These are phyloP conservation scores for Perizoma flavofasciatum DNA, from an alignment of 2,888 invertebrate genomes.

Conservation along the genomic window DNA sequence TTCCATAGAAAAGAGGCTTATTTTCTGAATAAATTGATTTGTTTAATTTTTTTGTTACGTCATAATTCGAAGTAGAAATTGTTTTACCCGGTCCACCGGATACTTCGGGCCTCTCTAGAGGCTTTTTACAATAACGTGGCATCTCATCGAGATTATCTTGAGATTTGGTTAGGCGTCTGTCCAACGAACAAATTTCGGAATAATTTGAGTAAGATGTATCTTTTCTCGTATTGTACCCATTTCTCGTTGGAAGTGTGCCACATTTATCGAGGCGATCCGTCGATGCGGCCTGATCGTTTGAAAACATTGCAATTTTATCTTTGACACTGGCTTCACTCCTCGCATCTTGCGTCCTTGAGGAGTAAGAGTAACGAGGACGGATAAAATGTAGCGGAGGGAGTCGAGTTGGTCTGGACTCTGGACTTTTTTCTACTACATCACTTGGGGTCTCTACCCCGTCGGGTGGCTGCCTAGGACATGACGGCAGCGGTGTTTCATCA, in stretches of 20 bases:
- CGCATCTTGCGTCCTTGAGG: conserved; percentile 88
- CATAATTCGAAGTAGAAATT: conserved; percentile 51
- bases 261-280: conserved; percentile 73
- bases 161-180: conserved; percentile 76
- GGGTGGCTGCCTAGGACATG: conserved; percentile 89
- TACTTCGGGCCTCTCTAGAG: conserved; percentile 72
- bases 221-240: conserved; percentile 60
- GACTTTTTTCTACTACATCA: conserved; percentile 85
- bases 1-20: conserved; percentile 76
- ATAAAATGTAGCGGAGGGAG: conserved; percentile 59
- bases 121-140: conserved; percentile 66
- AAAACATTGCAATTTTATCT: conserved; percentile 95
- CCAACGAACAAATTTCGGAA: conserved; percentile 67
- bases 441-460: conserved; percentile 92
- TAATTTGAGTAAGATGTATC: conserved; percentile 61
- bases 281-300: conserved; percentile 77
- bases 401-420: conserved; percentile 67
- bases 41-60: conserved; percentile 45
- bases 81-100: conserved; percentile 78
- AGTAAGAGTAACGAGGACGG: conserved; percentile 71
- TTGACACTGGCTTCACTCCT: conserved; percentile 92
- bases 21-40: conserved; percentile 52
- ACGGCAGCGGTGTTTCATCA: conserved; percentile 77
- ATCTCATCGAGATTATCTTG: conserved; percentile 82
- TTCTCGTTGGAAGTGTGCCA: conserved; percentile 67